These are phyloP conservation scores for Chrosomus eos DNA, from an alignment of 2,797 vertebrate genomes.

Conservation along the genomic window DNA sequence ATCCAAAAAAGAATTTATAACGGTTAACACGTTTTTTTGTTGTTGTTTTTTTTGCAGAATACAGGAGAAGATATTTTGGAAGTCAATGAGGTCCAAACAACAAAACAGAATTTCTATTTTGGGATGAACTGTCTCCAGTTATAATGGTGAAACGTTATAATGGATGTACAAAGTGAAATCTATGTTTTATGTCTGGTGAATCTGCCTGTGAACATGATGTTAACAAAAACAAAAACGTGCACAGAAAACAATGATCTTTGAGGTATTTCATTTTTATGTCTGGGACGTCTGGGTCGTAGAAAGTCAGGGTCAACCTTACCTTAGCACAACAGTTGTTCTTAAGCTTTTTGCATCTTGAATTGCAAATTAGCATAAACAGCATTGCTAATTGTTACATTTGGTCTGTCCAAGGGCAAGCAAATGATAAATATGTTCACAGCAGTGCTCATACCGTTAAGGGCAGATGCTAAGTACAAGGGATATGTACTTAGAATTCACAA, in stretches of 20 bases:
- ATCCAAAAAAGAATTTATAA: background rate
- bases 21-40: too few species aligned
- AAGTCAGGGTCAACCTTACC: slow-evolving; percentile 77
- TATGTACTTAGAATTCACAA: slow-evolving; percentile 73
- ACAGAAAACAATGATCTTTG: background rate
- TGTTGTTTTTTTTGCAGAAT: background rate
- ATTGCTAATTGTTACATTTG: slow-evolving; percentile 82
- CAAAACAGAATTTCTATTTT: slow-evolving; percentile 32
- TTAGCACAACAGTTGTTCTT: slow-evolving; percentile 77
- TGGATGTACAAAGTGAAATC: slow-evolving; percentile 74
- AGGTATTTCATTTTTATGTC: slow-evolving; percentile 23
- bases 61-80: background rate
- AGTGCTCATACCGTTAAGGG: slow-evolving; percentile 74
- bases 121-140: slow-evolving; percentile 42
- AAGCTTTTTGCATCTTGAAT: slow-evolving; percentile 79
- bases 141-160: slow-evolving; percentile 57
- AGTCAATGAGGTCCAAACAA: background rate
- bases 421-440: slow-evolving; percentile 72
- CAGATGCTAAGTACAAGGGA: slow-evolving; percentile 74
- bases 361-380: slow-evolving; percentile 80
- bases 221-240: slow-evolving; percentile 66
- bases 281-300: slow-evolving; percentile 49
- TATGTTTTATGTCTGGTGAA: slow-evolving; percentile 76
- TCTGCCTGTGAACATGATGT: slow-evolving; percentile 75
- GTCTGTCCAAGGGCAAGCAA: slow-evolving; percentile 82